These are phyloP conservation scores for Punctoribates punctum DNA, from an alignment of 2,888 invertebrate genomes.

Conservation along the genomic window DNA sequence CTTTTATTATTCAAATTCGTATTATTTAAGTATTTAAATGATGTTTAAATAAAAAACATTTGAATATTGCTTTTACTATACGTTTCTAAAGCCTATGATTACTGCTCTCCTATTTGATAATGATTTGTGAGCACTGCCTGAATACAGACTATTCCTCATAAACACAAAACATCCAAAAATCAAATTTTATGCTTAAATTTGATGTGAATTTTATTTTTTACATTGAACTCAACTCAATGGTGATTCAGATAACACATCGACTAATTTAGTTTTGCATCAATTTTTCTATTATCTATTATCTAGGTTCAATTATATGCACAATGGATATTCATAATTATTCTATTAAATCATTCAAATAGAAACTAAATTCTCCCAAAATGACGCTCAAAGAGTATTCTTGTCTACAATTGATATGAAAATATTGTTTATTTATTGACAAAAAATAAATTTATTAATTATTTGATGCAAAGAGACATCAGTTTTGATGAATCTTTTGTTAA, in stretches of 20 bases:
- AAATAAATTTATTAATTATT: background rate
- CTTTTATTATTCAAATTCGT: no score
- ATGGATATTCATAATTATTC: no score
- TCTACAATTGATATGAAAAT: background rate
- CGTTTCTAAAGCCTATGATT: background rate
- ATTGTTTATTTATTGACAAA: background rate
- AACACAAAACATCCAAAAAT: background rate
- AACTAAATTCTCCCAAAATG: no score
- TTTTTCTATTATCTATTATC: no score
- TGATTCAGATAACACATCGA: no score
- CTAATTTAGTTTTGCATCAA: no score
- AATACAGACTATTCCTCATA: slow-evolving; percentile 1
- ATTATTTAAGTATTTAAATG: no score
- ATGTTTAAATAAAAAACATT: no score
- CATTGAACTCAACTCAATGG: background rate
- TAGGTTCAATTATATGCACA: no score
- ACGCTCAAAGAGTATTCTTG: no score
- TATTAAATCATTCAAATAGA: no score
- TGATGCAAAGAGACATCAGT: background rate
- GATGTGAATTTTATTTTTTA: slow-evolving; percentile 17
- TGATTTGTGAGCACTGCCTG: slow-evolving; percentile 32
- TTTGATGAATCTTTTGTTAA: slow-evolving; percentile 11
- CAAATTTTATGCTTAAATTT: background rate
- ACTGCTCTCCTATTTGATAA: background rate
- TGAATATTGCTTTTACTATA: no score